Percentiles rank a stretch among this genome's conserved stretches.
Evolutionary conservation across 1,140 invertebrate genomes (phyloP).

Genomic region (Scaptomyza pallida): DNA sequence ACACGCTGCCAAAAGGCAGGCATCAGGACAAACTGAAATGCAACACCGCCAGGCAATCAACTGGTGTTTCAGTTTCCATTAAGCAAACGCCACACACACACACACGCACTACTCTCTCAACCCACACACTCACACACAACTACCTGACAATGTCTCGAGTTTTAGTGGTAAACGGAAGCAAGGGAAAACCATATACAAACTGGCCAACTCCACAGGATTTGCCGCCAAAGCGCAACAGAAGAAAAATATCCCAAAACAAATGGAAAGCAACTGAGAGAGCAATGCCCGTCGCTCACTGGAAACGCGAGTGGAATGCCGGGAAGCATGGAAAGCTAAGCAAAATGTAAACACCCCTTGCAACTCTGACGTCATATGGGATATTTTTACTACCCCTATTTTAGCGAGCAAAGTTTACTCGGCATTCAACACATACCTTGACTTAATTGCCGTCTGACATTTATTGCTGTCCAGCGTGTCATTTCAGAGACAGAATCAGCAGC

Average conservation of each 20-base stretch:
- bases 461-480: constrained; percentile 55
- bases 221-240: constrained; percentile 39
- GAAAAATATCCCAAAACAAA: constrained; percentile 73
- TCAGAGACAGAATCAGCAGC: constrained; percentile 2
- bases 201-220: constrained; percentile 18
- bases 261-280: constrained; percentile 25
- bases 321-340: background rate
- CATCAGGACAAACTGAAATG: constrained; percentile 42
- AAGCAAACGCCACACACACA: constrained; percentile 27
- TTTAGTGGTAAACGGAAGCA: constrained; percentile 21
- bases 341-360: constrained; percentile 27
- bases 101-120: background rate
- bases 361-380: constrained; percentile 46
- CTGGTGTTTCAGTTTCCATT: constrained; percentile 81
- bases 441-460: constrained; percentile 67
- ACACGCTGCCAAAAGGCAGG: constrained; percentile 22
- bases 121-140: constrained; percentile 4
- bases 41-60: constrained; percentile 67
- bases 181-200: background rate
- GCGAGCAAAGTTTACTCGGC: background rate
- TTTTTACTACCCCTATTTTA: constrained; percentile 24
- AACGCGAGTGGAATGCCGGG: constrained; percentile 14
- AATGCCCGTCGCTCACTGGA: constrained; percentile 40
- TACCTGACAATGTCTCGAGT: constrained; percentile 42
- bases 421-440: constrained; percentile 22